These are phyloP conservation scores for Mastigias papua DNA, from an alignment of 30 jellyfish, hydroid and myxozoan genomes.

Conservation along the genomic window DNA sequence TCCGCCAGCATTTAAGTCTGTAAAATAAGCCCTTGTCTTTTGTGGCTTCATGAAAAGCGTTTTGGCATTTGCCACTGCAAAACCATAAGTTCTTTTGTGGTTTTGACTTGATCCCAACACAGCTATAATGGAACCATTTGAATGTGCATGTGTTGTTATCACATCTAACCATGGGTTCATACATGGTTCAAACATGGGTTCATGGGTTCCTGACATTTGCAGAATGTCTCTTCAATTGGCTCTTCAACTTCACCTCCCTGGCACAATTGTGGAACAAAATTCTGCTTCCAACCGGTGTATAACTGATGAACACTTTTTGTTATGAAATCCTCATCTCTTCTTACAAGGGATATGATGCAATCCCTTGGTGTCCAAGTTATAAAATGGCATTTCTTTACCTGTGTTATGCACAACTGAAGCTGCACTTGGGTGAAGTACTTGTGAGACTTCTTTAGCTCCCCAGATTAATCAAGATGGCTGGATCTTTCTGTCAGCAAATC, in stretches of 20 bases:
- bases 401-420: background rate
- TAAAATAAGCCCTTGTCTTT: no score
- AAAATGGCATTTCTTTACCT: constrained; percentile 1
- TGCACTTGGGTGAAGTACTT: constrained; percentile 27
- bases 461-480: background rate
- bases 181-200: no score
- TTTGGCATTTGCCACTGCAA: no score
- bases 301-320: background rate
- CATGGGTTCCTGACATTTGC: background rate
- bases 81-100: no score
- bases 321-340: background rate
- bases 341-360: background rate
- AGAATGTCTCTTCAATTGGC: background rate
- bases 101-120: background rate
- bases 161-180: background rate
- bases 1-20: no score
- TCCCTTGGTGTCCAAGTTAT: background rate
- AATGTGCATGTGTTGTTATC: background rate
- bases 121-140: background rate
- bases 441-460: background rate
- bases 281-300: no score
- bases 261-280: background rate
- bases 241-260: background rate
- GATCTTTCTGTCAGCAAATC: background rate
- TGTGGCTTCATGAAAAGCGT: no score